phyloP scores from a whole-genome alignment of 2,113 vertebrate species.

The Dolichotis patagonum region DNA sequence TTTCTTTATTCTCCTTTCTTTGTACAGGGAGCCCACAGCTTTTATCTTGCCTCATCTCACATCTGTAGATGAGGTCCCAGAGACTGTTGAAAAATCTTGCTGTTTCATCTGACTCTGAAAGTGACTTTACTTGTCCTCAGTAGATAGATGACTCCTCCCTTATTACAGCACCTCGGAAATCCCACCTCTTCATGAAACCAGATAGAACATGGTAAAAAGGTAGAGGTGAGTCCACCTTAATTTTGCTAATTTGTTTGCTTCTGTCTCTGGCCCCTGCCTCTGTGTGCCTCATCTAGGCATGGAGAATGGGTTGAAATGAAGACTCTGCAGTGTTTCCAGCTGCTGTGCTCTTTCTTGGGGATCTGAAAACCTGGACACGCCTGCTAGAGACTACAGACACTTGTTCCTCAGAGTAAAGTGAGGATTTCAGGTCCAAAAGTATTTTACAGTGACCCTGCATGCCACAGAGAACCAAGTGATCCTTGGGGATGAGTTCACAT shows the following conservation, averaged over 20 bases:
- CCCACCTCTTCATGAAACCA: constrained; percentile 6
- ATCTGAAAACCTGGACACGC: background rate
- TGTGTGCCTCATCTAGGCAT: background rate
- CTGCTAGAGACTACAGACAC: background rate
- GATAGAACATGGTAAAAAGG: background rate
- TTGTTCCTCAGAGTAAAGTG: background rate
- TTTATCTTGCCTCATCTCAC: background rate
- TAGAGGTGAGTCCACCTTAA: background rate
- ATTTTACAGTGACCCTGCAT: background rate
- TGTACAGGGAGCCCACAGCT: background rate
- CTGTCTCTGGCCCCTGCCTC: background rate
- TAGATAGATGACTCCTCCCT: background rate
- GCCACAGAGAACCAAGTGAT: background rate
- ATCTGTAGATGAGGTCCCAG: background rate
- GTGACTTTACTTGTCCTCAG: background rate
- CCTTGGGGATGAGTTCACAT: constrained; percentile 27
- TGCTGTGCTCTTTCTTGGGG: background rate
- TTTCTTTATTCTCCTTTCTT: background rate
- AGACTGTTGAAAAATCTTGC: background rate
- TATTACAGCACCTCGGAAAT: background rate
- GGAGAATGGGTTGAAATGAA: background rate
- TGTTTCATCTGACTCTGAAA: background rate
- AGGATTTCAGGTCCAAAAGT: constrained; percentile 9
- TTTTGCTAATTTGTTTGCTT: background rate
- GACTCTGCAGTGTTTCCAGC: background rate